These are phyloP conservation scores for Arctia plantaginis DNA, from an alignment of 2,888 invertebrate species.

Conservation along the genomic window DNA sequence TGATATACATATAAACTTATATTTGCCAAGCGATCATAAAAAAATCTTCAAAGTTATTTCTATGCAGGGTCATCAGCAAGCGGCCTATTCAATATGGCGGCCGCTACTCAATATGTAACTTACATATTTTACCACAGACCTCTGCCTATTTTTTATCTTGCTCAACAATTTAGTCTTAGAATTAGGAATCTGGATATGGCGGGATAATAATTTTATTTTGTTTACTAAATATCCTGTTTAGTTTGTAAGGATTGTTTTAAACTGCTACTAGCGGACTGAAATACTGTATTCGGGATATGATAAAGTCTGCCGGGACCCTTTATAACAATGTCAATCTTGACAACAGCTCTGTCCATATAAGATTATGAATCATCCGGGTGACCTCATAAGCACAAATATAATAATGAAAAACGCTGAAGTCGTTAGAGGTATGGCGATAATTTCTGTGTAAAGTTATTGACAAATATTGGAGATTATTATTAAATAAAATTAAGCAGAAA, in stretches of 20 bases:
- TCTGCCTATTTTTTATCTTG: slow-evolving; percentile 73
- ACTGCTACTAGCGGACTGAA: no score
- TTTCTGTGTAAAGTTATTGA: no score
- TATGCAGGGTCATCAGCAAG: slow-evolving; percentile 42
- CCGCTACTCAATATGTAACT: slow-evolving; percentile 80
- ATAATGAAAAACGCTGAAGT: no score
- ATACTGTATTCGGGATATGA: no score
- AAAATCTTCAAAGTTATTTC: slow-evolving; percentile 23
- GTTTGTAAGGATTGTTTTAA: not conserved
- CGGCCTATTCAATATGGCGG: slow-evolving; percentile 76
- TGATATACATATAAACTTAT: not conserved
- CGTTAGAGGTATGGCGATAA: no score
- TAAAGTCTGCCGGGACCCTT: no score
- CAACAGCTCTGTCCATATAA: no score
- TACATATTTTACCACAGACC: slow-evolving; percentile 80
- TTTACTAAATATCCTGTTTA: not conserved
- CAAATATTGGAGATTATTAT: no score
- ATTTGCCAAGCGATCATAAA: slow-evolving; percentile 8
- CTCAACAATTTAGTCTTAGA: slow-evolving; percentile 52
- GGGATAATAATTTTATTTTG: not conserved
- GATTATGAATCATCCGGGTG: no score
- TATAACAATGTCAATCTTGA: no score
- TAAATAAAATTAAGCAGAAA: no score
- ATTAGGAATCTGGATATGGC: slow-evolving; percentile 41
- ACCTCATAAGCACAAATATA: no score